These are phyloP conservation scores for Ifrita kowaldi DNA, from an alignment of 2,113 vertebrate genomes.

Conservation along the genomic window DNA sequence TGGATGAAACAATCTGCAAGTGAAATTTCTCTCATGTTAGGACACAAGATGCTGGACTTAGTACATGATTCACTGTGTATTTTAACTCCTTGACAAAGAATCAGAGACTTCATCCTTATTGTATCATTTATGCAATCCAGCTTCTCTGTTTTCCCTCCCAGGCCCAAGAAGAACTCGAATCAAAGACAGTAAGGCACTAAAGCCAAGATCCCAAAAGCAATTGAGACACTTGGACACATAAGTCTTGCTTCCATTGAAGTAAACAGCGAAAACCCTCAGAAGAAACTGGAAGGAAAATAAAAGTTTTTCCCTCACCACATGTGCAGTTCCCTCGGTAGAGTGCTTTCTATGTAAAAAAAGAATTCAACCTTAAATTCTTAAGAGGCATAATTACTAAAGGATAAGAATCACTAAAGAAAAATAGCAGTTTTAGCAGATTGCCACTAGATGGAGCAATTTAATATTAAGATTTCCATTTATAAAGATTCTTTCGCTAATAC, in stretches of 20 bases:
- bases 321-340: not conserved
- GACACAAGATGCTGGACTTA: rapidly evolving
- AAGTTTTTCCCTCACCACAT: not conserved
- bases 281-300: not conserved
- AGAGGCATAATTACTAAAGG: not conserved
- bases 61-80: not conserved
- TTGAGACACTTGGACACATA: not conserved
- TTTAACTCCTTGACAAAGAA: not conserved
- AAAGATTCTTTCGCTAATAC: not conserved
- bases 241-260: not conserved
- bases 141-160: not conserved
- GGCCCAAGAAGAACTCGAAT: not conserved
- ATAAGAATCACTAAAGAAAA: not conserved
- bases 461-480: conserved; percentile 57
- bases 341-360: not conserved
- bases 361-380: not conserved
- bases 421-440: conserved; percentile 6
- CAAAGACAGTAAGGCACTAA: not conserved
- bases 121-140: not conserved
- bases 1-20: not conserved
- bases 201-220: not conserved
- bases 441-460: conserved; percentile 81
- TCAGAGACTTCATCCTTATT: not conserved
- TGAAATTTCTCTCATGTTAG: not conserved
- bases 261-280: not conserved